Evolutionary conservation across 1,140 invertebrate species (phyloP).

Genomic region (Onthophagus taurus): DNA sequence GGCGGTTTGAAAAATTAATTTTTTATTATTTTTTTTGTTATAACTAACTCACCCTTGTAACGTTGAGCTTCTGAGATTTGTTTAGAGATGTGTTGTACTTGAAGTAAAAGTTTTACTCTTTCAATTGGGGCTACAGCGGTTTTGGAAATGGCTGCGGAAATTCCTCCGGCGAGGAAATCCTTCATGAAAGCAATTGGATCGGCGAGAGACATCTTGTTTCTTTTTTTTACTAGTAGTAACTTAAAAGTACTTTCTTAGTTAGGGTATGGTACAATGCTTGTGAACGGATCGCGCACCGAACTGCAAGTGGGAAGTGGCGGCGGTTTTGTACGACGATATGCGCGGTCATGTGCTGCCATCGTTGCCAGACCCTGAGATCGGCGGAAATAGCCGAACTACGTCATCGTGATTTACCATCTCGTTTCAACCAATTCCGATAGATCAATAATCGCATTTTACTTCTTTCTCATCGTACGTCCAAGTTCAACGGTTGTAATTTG

Average conservation of each 20-base stretch:
- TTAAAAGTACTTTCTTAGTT: too few relatives aligned
- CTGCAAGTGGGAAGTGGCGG: conserved; percentile 31
- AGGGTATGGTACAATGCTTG: conserved; percentile 20
- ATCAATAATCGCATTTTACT: too few relatives aligned
- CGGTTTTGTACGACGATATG: conserved; percentile 14
- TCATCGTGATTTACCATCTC: too few relatives aligned
- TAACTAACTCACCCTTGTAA: conserved; percentile 74
- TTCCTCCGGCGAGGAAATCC: conserved; percentile 77
- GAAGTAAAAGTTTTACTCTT: conserved; percentile 81
- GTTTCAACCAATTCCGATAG: too few relatives aligned
- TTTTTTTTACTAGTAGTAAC: conserved; percentile 12
- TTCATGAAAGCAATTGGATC: conserved; percentile 64
- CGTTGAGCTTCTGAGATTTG: conserved; percentile 68
- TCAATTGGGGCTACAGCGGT: conserved; percentile 83
- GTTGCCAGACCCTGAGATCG: conserved; percentile 8
- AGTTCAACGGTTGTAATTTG: too few relatives aligned
- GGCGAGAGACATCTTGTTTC: conserved; percentile 36
- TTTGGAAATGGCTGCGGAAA: conserved; percentile 81
- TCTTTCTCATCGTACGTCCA: too few relatives aligned
- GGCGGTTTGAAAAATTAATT: too few relatives aligned
- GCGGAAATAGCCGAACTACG: conserved; percentile 11
- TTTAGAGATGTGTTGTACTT: conserved; percentile 79
- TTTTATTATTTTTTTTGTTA: too few relatives aligned
- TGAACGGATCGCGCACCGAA: conserved; percentile 31
- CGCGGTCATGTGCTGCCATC: conserved; percentile 15